Conservation (phyloP, 2,888 invertebrate species). For the Drosophila formosana region DNA sequence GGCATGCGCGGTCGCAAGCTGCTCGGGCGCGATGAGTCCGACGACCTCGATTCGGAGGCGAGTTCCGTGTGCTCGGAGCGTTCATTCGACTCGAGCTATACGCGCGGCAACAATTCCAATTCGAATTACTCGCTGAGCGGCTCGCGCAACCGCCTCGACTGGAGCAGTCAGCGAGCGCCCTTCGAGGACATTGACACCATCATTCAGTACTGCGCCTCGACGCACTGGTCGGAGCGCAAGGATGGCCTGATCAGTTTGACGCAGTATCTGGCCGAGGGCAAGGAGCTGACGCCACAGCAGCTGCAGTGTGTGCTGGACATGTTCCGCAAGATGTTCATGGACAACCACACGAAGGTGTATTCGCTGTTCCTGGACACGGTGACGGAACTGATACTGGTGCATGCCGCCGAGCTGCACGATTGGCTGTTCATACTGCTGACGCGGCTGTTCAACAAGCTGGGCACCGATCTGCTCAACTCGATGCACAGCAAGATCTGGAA, state of each 20-base stretch:
- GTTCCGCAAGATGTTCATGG: constrained; percentile 98
- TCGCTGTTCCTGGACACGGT: constrained; percentile 96
- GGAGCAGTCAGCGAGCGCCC: constrained; percentile 87
- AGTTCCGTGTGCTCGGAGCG: constrained; percentile 98
- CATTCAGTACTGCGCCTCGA: constrained; percentile 93
- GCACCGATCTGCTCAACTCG: constrained; percentile 95
- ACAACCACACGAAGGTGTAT: constrained; percentile 97
- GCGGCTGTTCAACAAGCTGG: constrained; percentile 94
- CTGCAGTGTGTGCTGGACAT: constrained; percentile 94
- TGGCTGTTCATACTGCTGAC: constrained; percentile 97
- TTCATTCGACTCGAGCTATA: constrained; percentile 91
- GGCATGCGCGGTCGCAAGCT: constrained; percentile 89
- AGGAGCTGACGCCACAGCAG: constrained; percentile 87
- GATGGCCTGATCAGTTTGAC: constrained; percentile 95
- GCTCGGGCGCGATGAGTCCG: constrained; percentile 90
- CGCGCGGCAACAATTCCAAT: constrained; percentile 92
- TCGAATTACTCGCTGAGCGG: constrained; percentile 95
- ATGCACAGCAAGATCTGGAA: constrained; percentile 95
- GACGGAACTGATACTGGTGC: constrained; percentile 94
- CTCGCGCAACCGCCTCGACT: constrained; percentile 91
- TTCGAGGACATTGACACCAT: constrained; percentile 94
- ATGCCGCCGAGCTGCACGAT: constrained; percentile 94
- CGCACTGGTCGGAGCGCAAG: constrained; percentile 97
- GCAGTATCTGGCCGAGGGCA: constrained; percentile 88
- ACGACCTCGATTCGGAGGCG: constrained; percentile 93